Base-by-base conservation (phyloP, 2,113 vertebrate species). In the Aviceda subcristata region DNA sequence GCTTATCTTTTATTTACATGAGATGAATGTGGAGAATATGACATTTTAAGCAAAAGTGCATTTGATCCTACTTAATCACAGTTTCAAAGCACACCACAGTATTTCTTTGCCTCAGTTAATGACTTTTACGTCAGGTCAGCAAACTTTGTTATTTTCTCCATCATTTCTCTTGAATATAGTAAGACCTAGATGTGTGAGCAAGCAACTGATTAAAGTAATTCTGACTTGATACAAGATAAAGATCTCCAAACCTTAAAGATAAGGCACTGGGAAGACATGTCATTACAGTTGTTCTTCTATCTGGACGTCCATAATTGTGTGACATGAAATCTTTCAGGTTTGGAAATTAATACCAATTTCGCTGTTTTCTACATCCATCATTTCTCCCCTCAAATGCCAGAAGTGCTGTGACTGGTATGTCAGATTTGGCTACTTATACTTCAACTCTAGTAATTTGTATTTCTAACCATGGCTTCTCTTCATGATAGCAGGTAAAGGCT, bases 301-400 rank as follows among this genome's bases (percentile, higher is more conserved):
- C 32, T 26, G 57, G 22, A 45, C 12, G 71, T 19, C 18, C 1
- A 0, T 81, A 83, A 55, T 2, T 10, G 2, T 12, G 43, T 64
- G 11, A 91, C 34, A 24, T 56, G 53, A 87, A 87, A 53, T 57
- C 43, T 74, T 91, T 19, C 34, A 64, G 16, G 10, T 92, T 81
- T 64, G 53, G 48, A 91, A 81, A 27, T 82, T 88, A 85, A 24
- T 22, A 55, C 4, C 13, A 77, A 5, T 71, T 66, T 81, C 92
- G 38, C 26, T 84, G 18, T 39, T 87, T 15, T 86, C 18, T 59
- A 27, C 9, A 55, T 19, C 45, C 14, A 11, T 39, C 7, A 24
- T 59, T 89, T 71, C 20, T 67, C 15, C 46, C 59, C 43, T 63
- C 41, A 67, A 13, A 62, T 50, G 71, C 27, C 13, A 68, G 12